These are phyloP conservation scores for Nomada hirtipes DNA, from an alignment of 2,888 invertebrate genomes.

Conservation along the genomic window DNA sequence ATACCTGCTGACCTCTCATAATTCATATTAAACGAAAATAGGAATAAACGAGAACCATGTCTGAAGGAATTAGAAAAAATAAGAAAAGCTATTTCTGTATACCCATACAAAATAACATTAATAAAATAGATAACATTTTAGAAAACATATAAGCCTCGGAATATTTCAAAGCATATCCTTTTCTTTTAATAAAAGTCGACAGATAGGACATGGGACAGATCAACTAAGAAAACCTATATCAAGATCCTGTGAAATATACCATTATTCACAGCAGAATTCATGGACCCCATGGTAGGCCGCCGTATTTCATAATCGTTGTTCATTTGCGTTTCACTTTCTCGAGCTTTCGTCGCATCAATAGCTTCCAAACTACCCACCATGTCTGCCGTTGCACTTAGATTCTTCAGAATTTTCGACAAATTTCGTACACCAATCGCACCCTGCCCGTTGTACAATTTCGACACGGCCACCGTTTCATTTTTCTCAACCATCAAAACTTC, in stretches of 20 bases:
- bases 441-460: background rate
- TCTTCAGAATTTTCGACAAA: conserved; percentile 13
- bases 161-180: too few species aligned
- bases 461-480: background rate
- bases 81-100: too few species aligned
- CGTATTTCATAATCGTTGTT: background rate
- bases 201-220: too few species aligned
- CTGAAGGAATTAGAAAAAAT: too few species aligned
- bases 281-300: background rate
- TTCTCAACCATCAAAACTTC: background rate
- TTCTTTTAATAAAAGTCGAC: too few species aligned
- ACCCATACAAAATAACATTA: too few species aligned
- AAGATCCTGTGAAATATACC: background rate
- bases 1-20: too few species aligned
- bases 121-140: too few species aligned
- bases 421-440: background rate
- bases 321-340: background rate
- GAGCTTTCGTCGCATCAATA: background rate
- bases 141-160: too few species aligned
- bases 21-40: too few species aligned
- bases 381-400: background rate
- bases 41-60: too few species aligned
- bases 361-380: background rate
- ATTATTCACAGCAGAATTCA: background rate
- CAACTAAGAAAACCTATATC: too few species aligned